These are phyloP conservation scores for Meloidogyne hapla DNA, from an alignment of 1,140 invertebrate species.

Conservation along the genomic window DNA sequence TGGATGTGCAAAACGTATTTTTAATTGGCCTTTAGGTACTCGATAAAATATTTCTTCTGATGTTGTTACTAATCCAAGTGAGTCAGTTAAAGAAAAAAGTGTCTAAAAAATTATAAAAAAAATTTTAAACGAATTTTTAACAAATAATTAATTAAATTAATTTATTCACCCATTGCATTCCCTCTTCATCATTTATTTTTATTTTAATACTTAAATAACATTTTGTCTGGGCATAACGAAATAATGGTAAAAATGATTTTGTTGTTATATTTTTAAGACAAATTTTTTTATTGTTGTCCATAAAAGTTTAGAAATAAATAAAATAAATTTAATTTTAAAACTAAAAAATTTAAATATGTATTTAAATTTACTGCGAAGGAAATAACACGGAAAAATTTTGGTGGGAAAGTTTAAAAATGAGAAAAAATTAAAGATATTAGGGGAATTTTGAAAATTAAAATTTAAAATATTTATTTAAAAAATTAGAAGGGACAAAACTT, in stretches of 20 bases:
- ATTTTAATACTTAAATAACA: constrained; percentile 27
- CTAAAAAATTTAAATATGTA: no score
- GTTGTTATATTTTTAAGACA: not conserved
- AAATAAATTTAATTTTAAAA: not conserved
- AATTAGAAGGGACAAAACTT: not conserved
- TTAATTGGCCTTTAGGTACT: constrained; percentile 34
- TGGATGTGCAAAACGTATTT: constrained; percentile 29
- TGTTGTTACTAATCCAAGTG: constrained; percentile 13
- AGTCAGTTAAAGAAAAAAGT: constrained; percentile 24
- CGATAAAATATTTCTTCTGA: constrained; percentile 32
- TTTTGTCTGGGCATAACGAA: not conserved
- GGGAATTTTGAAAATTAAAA: not conserved
- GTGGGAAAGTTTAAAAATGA: constrained; percentile 1
- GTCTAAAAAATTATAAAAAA: not conserved
- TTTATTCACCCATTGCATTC: constrained; percentile 19
- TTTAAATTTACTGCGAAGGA: no score
- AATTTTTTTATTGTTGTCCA: not conserved
- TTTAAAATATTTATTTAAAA: constrained; percentile 15
- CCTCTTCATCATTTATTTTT: constrained; percentile 19
- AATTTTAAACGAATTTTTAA: not conserved
- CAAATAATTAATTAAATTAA: no score
- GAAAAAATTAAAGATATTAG: no score
- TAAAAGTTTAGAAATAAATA: no score
- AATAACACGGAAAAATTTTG: not conserved
- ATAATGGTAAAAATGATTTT: constrained; percentile 3